Evolutionary conservation across 2,797 vertebrate genomes (phyloP).

Genomic region (Channa striata): DNA sequence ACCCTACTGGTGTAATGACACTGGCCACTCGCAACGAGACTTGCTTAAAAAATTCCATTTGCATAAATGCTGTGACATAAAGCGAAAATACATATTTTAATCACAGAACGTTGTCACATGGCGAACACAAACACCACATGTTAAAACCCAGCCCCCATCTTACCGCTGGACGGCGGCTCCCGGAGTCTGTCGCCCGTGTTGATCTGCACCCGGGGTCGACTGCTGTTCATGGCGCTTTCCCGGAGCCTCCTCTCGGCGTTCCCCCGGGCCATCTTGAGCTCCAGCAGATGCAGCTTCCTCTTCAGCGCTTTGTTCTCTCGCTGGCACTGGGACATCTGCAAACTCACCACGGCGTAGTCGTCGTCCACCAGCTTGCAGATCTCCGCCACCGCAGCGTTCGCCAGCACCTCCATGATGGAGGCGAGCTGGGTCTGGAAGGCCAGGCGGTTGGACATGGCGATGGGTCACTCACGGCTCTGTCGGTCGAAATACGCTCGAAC

Average conservation of each 20-base stretch:
- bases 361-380: constrained; percentile 87
- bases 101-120: no score
- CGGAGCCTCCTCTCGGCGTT: constrained; percentile 80
- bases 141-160: no score
- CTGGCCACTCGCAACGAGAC: no score
- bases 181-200: constrained; percentile 63
- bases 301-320: constrained; percentile 83
- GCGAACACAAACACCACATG: no score
- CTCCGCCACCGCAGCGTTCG: constrained; percentile 85
- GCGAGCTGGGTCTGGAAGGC: constrained; percentile 86
- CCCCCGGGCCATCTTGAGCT: constrained; percentile 81
- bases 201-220: constrained; percentile 67
- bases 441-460: constrained; percentile 77
- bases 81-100: no score
- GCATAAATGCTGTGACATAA: no score
- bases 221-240: constrained; percentile 68
- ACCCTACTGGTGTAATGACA: no score
- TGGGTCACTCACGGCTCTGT: neutral
- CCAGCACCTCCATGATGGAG: constrained; percentile 87
- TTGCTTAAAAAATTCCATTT: no score
- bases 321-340: constrained; percentile 85
- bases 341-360: constrained; percentile 81
- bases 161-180: constrained; percentile 58
- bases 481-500: neutral
- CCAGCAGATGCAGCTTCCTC: constrained; percentile 81